Percentiles rank a stretch among this genome's conserved stretches.
phyloP scores from a whole-genome alignment of 2,888 invertebrate species.

The Hipparchia semele region DNA sequence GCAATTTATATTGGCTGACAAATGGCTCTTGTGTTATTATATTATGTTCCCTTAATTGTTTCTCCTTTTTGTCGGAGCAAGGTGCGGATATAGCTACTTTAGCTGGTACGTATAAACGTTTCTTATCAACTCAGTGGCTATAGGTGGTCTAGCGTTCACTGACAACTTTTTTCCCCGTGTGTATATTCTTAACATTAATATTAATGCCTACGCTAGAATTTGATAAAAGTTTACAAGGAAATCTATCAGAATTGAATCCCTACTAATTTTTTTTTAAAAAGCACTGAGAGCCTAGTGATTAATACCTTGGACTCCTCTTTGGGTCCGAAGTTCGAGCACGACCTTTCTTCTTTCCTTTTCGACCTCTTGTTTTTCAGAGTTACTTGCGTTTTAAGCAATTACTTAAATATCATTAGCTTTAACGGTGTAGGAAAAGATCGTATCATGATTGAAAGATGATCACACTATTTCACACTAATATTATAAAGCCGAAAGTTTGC shows the following conservation, averaged over 20 bases:
- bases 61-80: constrained; percentile 78
- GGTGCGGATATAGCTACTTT: constrained; percentile 74
- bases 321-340: no score
- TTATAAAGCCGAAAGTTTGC: no score
- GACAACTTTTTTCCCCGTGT: constrained; percentile 23
- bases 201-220: constrained; percentile 14
- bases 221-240: constrained; percentile 23
- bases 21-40: constrained; percentile 67
- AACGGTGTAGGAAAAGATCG: no score
- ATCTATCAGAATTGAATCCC: background rate
- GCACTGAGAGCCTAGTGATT: no score
- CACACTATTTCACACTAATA: no score
- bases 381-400: no score
- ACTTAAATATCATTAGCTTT: no score
- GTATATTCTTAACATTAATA: constrained; percentile 19
- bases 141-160: constrained; percentile 47
- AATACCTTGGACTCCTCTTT: no score
- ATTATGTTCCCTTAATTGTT: constrained; percentile 71
- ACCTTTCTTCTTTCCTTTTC: no score
- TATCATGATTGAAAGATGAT: no score
- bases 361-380: no score
- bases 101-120: constrained; percentile 46
- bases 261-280: no score
- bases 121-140: constrained; percentile 47
- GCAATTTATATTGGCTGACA: constrained; percentile 63